Base-by-base conservation (phyloP, 2,113 vertebrate genomes). In the Fulmarus glacialis region DNA sequence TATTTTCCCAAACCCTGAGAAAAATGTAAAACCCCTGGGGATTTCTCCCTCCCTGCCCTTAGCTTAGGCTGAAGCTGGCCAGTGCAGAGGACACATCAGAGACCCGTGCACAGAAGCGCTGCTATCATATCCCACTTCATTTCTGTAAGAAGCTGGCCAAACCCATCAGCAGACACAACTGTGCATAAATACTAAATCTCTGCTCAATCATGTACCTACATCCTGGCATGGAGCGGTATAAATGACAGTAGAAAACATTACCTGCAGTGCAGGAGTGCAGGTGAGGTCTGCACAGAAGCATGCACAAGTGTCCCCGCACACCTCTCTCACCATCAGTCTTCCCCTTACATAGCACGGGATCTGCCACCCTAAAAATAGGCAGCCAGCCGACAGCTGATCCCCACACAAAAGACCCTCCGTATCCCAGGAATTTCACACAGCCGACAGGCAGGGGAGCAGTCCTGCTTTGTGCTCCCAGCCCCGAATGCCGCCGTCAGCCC, bases 321-420 rank as follows among this genome's bases (percentile, higher is more conserved):
- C 81, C 83, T 90, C 91, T 60, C 50, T 58, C 50, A 2, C 90
- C 77, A 89, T 22, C 93, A 84, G 82, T 79, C 60, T 83, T 85
- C 75, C 60, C 68, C 67, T 68, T 1, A 0, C 40, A 78, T 79
- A 95, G 79, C 80, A 21, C 0, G 0, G 58, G 55, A 90, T 95
- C 82, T 72, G 80, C 89, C 8, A 8, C 47, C 75, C 97, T 98
- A 98, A 97, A 98, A 97, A 98, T 98, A 98, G 88, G 88, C 84
- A 27, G 64, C 68, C 11, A 0, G 52, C 77, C 0, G 75, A 98
- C 97, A 98, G 97, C 97, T 98, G 97, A 96, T 97, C 89, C 58
- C 74, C 83, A 70, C 95, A 98, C 97, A 97, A 98, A 98, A 91
- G 95, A 90, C 80, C 64, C 79, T 96, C 91, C 90, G 0, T 89